Evolutionary conservation across 2,113 vertebrate species (phyloP).

Genomic region (Hassar affinis): DNA sequence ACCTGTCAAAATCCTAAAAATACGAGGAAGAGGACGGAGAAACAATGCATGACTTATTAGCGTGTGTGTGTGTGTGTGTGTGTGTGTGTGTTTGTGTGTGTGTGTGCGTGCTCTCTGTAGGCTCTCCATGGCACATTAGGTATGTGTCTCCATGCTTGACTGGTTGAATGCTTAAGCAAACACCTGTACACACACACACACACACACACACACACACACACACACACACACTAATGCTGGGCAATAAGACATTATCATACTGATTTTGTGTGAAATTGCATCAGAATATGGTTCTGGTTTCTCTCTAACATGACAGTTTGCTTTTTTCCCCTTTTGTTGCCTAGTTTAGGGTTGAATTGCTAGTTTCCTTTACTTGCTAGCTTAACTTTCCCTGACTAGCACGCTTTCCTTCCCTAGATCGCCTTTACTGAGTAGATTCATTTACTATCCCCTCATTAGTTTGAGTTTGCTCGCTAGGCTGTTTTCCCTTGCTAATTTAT

Average conservation of each 20-base stretch:
- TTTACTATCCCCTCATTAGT: background rate
- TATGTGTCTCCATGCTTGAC: conserved; percentile 6
- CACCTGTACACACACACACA: conserved; percentile 13
- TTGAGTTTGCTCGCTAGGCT: background rate
- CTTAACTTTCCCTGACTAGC: background rate
- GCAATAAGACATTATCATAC: background rate
- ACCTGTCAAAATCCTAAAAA: background rate
- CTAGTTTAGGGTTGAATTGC: background rate
- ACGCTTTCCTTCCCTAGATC: background rate
- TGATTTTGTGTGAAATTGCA: background rate
- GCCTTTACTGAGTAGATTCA: background rate
- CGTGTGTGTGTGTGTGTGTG: conserved; percentile 2
- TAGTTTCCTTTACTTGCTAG: background rate
- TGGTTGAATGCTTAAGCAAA: background rate
- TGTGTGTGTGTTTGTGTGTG: conserved; percentile 20
- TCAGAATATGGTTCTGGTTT: background rate
- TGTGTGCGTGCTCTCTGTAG: background rate
- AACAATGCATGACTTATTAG: background rate
- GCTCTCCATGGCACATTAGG: conserved; percentile 5
- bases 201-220: conserved; percentile 10
- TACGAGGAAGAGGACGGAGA: background rate
- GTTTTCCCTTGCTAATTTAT: background rate
- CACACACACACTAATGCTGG: background rate
- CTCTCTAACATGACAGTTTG: background rate
- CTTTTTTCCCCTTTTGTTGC: too few relatives aligned